These are phyloP conservation scores for Megamerina dolium DNA, from an alignment of 2,888 invertebrate genomes.

Conservation along the genomic window DNA sequence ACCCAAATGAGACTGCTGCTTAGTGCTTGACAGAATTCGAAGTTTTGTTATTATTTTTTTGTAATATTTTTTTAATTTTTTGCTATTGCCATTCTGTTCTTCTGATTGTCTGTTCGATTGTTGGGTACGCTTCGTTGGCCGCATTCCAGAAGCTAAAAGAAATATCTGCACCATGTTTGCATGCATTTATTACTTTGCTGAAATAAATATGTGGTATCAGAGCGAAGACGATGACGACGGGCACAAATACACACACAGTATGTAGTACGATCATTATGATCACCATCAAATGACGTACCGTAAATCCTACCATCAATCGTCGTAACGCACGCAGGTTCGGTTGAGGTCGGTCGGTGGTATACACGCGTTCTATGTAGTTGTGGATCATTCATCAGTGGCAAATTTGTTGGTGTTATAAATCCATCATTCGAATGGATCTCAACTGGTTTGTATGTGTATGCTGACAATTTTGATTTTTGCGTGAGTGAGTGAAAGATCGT, in stretches of 20 bases:
- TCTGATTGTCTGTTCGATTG: too few relatives aligned
- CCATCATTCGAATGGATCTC: constrained; percentile 40
- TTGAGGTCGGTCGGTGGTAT: neutral
- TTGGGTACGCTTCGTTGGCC: too few relatives aligned
- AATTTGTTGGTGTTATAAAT: constrained; percentile 49
- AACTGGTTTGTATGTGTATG: neutral
- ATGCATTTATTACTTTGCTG: constrained; percentile 22
- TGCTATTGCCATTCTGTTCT: too few relatives aligned
- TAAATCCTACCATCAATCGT: constrained; percentile 16
- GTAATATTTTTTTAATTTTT: too few relatives aligned
- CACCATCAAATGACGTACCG: constrained; percentile 21
- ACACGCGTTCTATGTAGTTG: neutral
- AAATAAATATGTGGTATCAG: constrained; percentile 11
- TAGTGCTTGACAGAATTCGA: too few relatives aligned
- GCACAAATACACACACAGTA: neutral
- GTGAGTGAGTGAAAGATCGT: constrained; percentile 45
- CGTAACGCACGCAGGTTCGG: neutral
- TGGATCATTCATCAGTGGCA: constrained; percentile 49
- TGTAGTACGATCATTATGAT: too few relatives aligned
- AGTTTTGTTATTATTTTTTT: too few relatives aligned
- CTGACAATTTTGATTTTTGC: constrained; percentile 15
- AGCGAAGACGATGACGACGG: constrained; percentile 1
- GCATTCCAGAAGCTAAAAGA: constrained; percentile 47
- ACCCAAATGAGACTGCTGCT: too few relatives aligned
- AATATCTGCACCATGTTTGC: constrained; percentile 42